phyloP scores from a whole-genome alignment of 1,140 invertebrate genomes.

The Drosophila grimshawi region DNA sequence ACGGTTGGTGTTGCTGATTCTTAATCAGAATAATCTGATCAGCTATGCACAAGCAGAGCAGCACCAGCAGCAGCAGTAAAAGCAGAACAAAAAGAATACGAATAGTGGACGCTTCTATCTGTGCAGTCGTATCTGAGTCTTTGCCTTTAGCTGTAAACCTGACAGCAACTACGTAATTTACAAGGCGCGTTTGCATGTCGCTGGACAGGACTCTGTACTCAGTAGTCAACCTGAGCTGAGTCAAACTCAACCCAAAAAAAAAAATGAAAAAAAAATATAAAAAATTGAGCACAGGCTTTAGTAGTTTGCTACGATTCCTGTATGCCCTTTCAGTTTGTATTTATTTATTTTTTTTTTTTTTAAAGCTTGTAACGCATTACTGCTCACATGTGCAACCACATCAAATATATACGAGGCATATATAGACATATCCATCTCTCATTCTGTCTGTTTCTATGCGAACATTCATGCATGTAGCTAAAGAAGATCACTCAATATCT shows the following conservation, averaged over 20 bases:
- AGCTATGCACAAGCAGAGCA: slow-evolving; percentile 71
- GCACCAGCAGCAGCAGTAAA: slow-evolving; percentile 30
- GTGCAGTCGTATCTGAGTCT: slow-evolving; percentile 48
- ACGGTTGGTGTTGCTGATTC: slow-evolving; percentile 64
- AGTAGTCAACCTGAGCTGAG: slow-evolving; percentile 46
- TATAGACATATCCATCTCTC: too few species aligned
- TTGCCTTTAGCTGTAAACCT: slow-evolving; percentile 60
- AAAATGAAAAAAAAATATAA: slow-evolving; percentile 10
- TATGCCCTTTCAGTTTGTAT: too few species aligned
- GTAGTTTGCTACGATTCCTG: slow-evolving; percentile 12
- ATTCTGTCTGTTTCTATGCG: too few species aligned
- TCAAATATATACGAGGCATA: too few species aligned
- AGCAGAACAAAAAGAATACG: slow-evolving; percentile 46
- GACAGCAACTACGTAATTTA: slow-evolving; percentile 73
- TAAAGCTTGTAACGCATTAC: too few species aligned
- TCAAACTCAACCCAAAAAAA: slow-evolving; percentile 40
- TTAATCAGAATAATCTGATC: slow-evolving; percentile 77
- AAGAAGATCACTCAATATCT: too few species aligned
- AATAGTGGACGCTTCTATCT: slow-evolving; percentile 53
- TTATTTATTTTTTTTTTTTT: too few species aligned
- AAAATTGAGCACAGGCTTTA: slow-evolving; percentile 51
- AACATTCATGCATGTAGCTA: too few species aligned
- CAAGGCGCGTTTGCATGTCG: slow-evolving; percentile 76
- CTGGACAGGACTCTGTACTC: slow-evolving; percentile 56
- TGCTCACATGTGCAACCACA: too few species aligned